Evolutionary conservation across 2,888 invertebrate genomes (phyloP).

Genomic region (Aricia artaxerxes): DNA sequence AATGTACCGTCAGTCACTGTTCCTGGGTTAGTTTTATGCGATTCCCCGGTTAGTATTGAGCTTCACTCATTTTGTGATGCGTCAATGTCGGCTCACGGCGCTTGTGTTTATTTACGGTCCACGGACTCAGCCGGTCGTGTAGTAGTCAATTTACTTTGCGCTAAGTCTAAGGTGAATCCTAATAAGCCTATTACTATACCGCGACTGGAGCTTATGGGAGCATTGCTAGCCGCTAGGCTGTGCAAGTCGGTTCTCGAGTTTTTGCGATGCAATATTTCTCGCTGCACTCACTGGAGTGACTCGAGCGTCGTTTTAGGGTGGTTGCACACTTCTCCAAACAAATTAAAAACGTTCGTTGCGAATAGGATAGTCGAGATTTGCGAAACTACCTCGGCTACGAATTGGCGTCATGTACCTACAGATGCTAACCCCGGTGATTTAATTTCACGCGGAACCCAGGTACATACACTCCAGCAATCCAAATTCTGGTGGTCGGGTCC

Average conservation of each 20-base stretch:
- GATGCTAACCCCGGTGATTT: not conserved
- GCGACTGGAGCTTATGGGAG: slow-evolving; percentile 45
- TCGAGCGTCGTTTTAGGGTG: slow-evolving; percentile 32
- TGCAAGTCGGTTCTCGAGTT: not conserved
- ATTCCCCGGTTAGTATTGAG: slow-evolving; percentile 39
- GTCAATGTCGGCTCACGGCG: slow-evolving; percentile 43
- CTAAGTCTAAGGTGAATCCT: slow-evolving; percentile 46
- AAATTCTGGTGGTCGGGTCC: slow-evolving; percentile 19
- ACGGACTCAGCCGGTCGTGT: not conserved
- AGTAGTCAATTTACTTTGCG: slow-evolving; percentile 42
- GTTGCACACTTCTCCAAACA: slow-evolving; percentile 28
- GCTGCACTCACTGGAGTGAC: not conserved
- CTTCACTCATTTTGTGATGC: slow-evolving; percentile 47
- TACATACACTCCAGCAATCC: not conserved
- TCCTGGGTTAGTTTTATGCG: slow-evolving; percentile 40
- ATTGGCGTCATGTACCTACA: slow-evolving; percentile 31
- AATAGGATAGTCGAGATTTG: slow-evolving; percentile 35
- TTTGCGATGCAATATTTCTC: slow-evolving; percentile 25
- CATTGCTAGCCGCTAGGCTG: slow-evolving; percentile 39
- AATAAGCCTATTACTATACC: slow-evolving; percentile 46
- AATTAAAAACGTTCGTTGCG: slow-evolving; percentile 34
- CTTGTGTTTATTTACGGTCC: slow-evolving; percentile 39
- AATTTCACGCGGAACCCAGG: not conserved
- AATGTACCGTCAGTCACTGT: slow-evolving; percentile 34
- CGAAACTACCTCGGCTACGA: slow-evolving; percentile 21